Base-by-base conservation (phyloP, 2,113 vertebrate genomes). In the Typhlomys cinereus region DNA sequence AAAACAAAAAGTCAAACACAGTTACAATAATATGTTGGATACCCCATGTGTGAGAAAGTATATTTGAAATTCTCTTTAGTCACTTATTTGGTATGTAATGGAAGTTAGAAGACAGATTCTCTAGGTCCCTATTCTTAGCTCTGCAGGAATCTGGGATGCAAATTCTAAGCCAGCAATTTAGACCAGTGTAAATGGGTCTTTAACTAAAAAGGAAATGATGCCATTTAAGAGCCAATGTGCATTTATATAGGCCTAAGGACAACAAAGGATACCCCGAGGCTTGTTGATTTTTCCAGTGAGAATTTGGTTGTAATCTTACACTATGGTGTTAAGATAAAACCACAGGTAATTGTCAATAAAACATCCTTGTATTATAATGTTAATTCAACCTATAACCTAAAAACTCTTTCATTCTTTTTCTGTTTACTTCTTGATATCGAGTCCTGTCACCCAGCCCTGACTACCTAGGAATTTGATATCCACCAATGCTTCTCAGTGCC, bases 311-410 rank as follows among this genome's bases (percentile, higher is more conserved):
- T 85, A 91, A 86, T 70, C 52, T 94, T 88, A 95, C 67, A 79
- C 74, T 85, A 75, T 20, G 84, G 34, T 23, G 25, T 89, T 93
- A 89, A 93, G 70, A 75, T 10, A 83, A 84, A 91, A 46, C 83
- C 27, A 18, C 29, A 83, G 61, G 70, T 64, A 90, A 92, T 64
- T 95, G 88, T 11, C 41, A 87, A 79, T 41, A 41, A 15, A 62
- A 73, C 73, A n/a, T 74, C 64, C 84, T 86, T 27, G 34, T 64
- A 59, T 92, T 95, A 73, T 87, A 39, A 93, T 92, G 87, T 89
- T 93, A 93, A 83, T 93, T 90, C 50, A 52, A 74, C n/a, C 61
- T n/a, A 59, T 62, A 50, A 14, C 44, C 75, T 89, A 79, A 64
- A 44, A 64, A 44, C 57, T 3, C 50, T 85, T 71, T 71, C 48